phyloP scores from a whole-genome alignment of 2,113 vertebrate species.

The Mixornis gularis region DNA sequence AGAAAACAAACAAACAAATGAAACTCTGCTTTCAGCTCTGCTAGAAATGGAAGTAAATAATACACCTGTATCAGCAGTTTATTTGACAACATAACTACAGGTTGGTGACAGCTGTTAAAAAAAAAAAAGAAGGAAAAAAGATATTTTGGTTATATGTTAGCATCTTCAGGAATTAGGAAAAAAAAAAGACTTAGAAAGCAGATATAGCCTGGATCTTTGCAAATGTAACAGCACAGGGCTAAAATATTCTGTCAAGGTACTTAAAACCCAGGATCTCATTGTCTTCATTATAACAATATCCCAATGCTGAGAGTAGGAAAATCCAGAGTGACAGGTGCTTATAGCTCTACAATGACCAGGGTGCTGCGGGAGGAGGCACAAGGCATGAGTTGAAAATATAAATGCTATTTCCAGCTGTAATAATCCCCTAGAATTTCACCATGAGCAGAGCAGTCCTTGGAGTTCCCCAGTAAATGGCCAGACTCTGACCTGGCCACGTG shows the following conservation, averaged over 20 bases:
- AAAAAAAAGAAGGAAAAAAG: not conserved
- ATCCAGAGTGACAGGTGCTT: not conserved
- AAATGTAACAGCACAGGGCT: not conserved
- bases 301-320: not conserved
- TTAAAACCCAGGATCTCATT: not conserved
- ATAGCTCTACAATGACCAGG: not conserved
- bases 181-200: not conserved
- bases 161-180: not conserved
- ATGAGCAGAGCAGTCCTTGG: not conserved
- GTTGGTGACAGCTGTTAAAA: not conserved
- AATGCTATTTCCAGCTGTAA: not conserved
- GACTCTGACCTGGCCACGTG: not conserved
- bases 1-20: not conserved
- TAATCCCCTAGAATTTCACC: not conserved
- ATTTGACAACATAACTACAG: slow-evolving; percentile 46
- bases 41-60: not conserved
- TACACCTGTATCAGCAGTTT: slow-evolving; percentile 39
- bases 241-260: not conserved
- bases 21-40: not conserved
- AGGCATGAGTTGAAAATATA: not conserved
- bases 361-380: not conserved
- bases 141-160: slow-evolving; percentile 34
- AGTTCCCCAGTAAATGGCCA: not conserved
- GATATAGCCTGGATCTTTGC: not conserved
- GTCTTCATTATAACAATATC: not conserved